Evolutionary conservation across 2,797 vertebrate genomes (phyloP).

Genomic region (Esox lucius): DNA sequence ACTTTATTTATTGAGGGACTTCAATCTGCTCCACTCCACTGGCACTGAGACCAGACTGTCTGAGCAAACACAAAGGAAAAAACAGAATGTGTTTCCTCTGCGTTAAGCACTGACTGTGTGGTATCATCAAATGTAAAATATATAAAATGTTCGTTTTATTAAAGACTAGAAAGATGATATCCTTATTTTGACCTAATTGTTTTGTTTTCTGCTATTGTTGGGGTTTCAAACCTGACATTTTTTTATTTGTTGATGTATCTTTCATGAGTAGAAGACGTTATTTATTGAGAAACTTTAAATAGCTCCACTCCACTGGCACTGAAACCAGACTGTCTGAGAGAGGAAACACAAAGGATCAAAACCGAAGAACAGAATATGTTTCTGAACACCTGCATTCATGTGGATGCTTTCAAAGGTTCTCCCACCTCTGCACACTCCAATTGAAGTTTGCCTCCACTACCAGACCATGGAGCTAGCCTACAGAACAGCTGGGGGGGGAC

Average conservation of each 20-base stretch:
- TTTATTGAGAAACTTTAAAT: neutral
- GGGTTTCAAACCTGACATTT: conserved; percentile 9
- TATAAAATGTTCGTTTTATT: no score
- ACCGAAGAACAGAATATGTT: neutral
- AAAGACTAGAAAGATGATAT: no score
- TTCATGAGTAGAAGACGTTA: conserved; percentile 29
- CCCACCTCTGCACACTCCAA: neutral
- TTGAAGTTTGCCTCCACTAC: no score
- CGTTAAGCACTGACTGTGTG: no score
- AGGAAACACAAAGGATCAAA: neutral
- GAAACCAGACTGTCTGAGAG: neutral
- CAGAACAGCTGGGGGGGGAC: no score
- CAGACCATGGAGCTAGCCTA: no score
- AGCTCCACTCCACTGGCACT: neutral
- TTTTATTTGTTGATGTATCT: conserved; percentile 55
- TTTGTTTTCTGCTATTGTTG: neutral
- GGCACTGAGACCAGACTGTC: neutral
- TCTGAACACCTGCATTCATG: no score
- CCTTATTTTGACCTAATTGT: neutral
- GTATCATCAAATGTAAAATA: no score
- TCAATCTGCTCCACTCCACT: neutral
- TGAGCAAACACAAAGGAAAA: neutral
- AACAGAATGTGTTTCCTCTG: no score
- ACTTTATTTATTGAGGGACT: neutral
- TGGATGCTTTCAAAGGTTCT: neutral